Base-by-base conservation (phyloP, 37 sponge, comb jelly and placozoan genomes). In the Hormiphora californensis region DNA sequence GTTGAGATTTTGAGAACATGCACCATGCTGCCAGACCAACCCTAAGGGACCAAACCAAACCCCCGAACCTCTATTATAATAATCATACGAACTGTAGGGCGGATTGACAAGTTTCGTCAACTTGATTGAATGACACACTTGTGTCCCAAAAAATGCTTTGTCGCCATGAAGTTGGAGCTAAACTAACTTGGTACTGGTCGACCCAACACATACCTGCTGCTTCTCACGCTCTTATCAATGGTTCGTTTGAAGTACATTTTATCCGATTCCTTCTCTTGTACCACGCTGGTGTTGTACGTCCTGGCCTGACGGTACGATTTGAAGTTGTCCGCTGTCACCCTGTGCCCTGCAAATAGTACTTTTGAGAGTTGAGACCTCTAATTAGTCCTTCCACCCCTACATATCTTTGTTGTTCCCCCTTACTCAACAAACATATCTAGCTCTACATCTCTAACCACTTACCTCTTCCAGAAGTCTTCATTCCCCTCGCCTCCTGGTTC, bases 291-390 rank as follows among this genome's bases (percentile, higher is more conserved):
- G 81, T 73, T 73, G 81, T 73, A 73, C 27, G 35, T 73, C 44
- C 38, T 37, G 25, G 81, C 81, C 43, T 73, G 81, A 40, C 81
- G 81, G 81, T 36, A 73, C 17, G 81, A 73, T 28, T 73, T 73
- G 81, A 73, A 73, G 46, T 41, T 73, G 81, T 73, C 81, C 4
- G 25, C 35, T n/a, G 81, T 41, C 8, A 73, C 81, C 21, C 81
- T n/a, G 46, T 73, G 81, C 12, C 81, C 81, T 73, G 67, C 15
- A 39, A 12, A n/a, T n/a, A n/a, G n/a, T n/a, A n/a, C n/a, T n/a
- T n/a, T n/a, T n/a, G n/a, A n/a, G n/a, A n/a, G n/a, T n/a, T n/a
- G n/a, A n/a, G n/a, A n/a, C n/a, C n/a, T n/a, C n/a, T n/a, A n/a
- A n/a, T n/a, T 49, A 9, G 53, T 5, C 61, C 61, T 5, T n/a